Evolutionary conservation across 2,888 invertebrate species (phyloP), one percentile per base, ranked within the genome.

Genomic region (Rhorus exstirpatorius): DNA sequence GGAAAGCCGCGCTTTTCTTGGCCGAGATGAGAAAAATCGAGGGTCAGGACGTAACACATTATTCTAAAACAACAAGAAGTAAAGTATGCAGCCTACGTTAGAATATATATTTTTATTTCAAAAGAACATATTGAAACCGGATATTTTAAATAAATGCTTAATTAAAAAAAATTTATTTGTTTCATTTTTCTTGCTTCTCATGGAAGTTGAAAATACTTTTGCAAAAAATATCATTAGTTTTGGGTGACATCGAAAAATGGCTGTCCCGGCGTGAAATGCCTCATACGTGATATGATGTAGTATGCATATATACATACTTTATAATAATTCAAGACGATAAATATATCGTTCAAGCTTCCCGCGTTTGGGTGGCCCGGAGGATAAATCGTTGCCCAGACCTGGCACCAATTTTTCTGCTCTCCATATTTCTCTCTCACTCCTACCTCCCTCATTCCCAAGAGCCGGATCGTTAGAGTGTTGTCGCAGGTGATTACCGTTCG

Each of bases 401-500:
- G 75, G 49, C 44, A 65, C 17, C 51, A 51, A 71, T 81, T 81
- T 76, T 79, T 71, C 41, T 35, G 38, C 46, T 68, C 70, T 38
- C 46, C 63, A 35, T 10, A 3, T 44, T 53, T 38, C 53, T 75
- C 63, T 26, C 65, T 65, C 46, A n/a, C 49, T 35, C 41, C 63
- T 14, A 51, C 14, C 17, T 14, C 58, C 21, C 58, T 26, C 77
- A n/a, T 26, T 12, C 60, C 4, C 51, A 19, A 55, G 74, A 76
- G 71, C 71, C 76, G 51, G 81, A 76, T 81, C 72, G 81, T 81
- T 81, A 77, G 81, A 81, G n/a, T 77, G 77, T 77, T 81, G 81
- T 81, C 81, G 81, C 77, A 81, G 81, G 81, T 81, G 81, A 81
- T 81, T 81, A 81, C 81, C 77, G 76, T 81, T 81, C 81, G 77